Evolutionary conservation across 1,140 invertebrate genomes (phyloP).

Genomic region (Calliopsis andreniformis): DNA sequence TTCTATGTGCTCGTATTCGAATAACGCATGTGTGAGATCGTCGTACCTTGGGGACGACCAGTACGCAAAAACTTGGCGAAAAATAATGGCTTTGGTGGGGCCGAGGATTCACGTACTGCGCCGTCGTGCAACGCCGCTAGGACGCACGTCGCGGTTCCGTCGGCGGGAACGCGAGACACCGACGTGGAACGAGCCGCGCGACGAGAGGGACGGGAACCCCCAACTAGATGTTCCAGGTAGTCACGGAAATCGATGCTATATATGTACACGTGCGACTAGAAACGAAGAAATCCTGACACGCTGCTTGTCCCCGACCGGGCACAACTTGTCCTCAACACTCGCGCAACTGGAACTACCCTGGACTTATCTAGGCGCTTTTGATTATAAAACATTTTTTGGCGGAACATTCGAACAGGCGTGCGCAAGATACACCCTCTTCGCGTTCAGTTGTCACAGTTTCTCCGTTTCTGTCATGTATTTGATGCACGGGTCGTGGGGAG

Average conservation of each 20-base stretch:
- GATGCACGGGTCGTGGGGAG: not conserved
- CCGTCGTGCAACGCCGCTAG: too few relatives aligned
- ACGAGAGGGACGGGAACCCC: not conserved
- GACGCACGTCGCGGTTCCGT: too few relatives aligned
- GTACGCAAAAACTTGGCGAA: slow-evolving; percentile 9
- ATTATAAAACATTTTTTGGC: slow-evolving; percentile 16
- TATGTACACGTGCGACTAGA: slow-evolving; percentile 25
- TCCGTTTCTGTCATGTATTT: not conserved
- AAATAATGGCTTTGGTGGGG: slow-evolving; percentile 9
- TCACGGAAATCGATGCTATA: slow-evolving; percentile 3
- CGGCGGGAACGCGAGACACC: too few relatives aligned
- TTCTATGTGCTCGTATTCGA: not conserved
- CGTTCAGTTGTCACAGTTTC: not conserved
- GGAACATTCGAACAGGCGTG: not conserved
- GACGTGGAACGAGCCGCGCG: not conserved
- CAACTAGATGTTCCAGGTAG: not conserved
- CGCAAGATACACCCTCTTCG: not conserved
- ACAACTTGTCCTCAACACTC: not conserved
- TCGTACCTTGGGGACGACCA: not conserved
- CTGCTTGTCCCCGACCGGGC: not conserved
- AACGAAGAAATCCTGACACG: slow-evolving; percentile 13
- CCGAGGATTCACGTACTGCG: not conserved
- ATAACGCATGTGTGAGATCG: slow-evolving; percentile 19
- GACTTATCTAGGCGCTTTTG: slow-evolving; percentile 4
- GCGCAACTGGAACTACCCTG: not conserved